Conservation (phyloP, 2,888 invertebrate genomes). For the Andrena flavipes region DNA sequence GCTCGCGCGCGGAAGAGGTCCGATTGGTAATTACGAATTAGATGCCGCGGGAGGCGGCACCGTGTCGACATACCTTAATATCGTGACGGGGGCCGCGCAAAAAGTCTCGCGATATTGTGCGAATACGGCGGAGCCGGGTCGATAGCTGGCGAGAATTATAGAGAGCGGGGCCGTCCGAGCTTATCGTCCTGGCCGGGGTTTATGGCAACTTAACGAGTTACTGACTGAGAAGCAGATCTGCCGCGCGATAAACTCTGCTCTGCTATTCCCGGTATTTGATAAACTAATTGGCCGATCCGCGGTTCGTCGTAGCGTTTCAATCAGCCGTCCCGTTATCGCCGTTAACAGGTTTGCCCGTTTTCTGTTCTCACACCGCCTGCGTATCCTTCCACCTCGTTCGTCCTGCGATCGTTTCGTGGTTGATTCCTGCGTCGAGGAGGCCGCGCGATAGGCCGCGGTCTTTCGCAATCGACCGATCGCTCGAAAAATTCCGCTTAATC, state of each 20-base stretch:
- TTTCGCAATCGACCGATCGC: not conserved
- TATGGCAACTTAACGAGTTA: constrained; percentile 69
- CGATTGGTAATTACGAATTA: not conserved
- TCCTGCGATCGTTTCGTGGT: constrained; percentile 1
- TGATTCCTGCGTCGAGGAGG: constrained; percentile 2
- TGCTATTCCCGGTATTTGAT: constrained; percentile 70
- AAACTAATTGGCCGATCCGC: constrained; percentile 68
- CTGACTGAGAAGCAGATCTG: constrained; percentile 58
- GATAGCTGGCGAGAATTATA: constrained; percentile 54
- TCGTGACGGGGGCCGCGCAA: not conserved
- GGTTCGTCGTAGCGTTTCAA: constrained; percentile 63
- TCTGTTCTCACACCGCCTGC: constrained; percentile 56
- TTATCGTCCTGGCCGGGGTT: constrained; percentile 61
- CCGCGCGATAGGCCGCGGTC: not conserved
- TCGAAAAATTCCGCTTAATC: constrained; percentile 12
- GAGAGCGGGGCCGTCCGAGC: constrained; percentile 38
- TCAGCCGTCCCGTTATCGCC: constrained; percentile 69
- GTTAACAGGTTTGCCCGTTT: constrained; percentile 59
- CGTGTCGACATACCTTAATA: not conserved
- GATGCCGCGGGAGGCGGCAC: not conserved
- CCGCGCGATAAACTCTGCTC: constrained; percentile 63
- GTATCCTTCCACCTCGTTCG: constrained; percentile 19
- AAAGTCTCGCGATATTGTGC: constrained; percentile 18
- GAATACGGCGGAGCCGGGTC: constrained; percentile 20
- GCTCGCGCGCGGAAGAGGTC: not conserved